These are phyloP conservation scores for Paramormyrops hopkinsi DNA, from an alignment of 2,797 vertebrate species.

Conservation along the genomic window DNA sequence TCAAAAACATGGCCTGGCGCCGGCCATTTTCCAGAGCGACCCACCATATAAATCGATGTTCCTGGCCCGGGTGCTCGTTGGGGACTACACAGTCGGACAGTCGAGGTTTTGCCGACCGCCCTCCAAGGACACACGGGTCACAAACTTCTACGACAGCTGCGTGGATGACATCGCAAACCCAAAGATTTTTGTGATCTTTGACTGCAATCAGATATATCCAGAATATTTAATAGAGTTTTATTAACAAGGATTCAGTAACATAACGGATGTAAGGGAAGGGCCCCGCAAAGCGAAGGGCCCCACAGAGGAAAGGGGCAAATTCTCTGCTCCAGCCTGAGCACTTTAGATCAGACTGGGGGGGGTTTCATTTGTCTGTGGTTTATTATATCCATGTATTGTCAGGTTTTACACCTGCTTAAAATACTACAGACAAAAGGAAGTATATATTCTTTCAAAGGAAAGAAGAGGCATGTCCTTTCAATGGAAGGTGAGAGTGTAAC, in stretches of 20 bases:
- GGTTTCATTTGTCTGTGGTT: neutral
- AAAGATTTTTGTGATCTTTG: conserved; percentile 94
- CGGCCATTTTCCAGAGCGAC: conserved; percentile 69
- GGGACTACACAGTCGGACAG: conserved; percentile 82
- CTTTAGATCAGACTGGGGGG: neutral
- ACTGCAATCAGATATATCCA: conserved; percentile 95
- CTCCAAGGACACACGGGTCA: conserved; percentile 86
- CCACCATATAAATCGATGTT: conserved; percentile 86
- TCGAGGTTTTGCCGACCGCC: conserved; percentile 84
- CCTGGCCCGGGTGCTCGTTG: conserved; percentile 85
- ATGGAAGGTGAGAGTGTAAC: neutral
- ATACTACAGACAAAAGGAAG: neutral
- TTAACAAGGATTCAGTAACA: conserved; percentile 47
- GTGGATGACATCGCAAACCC: conserved; percentile 89
- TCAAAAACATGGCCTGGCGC: conserved; percentile 77
- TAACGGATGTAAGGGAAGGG: neutral
- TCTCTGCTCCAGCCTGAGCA: neutral
- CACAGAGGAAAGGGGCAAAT: neutral
- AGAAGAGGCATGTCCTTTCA: neutral
- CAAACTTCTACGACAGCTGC: conserved; percentile 93
- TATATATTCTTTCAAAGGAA: conserved; percentile 5
- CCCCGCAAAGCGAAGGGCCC: neutral
- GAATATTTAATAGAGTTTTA: conserved; percentile 94
- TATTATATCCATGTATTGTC: neutral
- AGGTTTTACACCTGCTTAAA: neutral